phyloP scores from a whole-genome alignment of 1,140 invertebrate species.

The Drosophila biarmipes region DNA sequence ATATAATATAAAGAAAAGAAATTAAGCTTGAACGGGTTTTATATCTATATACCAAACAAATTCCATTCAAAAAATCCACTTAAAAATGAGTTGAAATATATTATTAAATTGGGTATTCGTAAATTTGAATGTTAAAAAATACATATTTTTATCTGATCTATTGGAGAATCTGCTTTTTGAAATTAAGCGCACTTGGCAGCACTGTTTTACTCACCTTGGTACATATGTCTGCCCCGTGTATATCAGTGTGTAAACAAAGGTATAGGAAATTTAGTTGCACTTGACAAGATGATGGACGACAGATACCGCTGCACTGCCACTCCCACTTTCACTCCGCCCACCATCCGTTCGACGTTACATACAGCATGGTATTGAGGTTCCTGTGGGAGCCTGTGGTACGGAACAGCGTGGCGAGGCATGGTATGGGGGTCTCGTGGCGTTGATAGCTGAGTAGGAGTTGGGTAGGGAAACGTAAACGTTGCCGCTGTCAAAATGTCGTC shows the following conservation, averaged over 20 bases:
- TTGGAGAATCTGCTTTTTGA: background rate
- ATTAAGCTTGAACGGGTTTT: no score
- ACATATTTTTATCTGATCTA: no score
- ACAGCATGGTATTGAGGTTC: background rate
- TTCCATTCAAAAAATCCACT: no score
- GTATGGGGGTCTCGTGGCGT: background rate
- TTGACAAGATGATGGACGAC: conserved; percentile 76
- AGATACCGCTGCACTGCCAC: conserved; percentile 60
- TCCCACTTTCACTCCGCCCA: background rate
- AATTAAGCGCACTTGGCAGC: background rate
- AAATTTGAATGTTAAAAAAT: no score
- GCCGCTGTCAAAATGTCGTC: conserved; percentile 80
- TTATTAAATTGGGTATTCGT: no score
- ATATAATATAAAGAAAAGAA: no score
- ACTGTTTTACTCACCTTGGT: background rate
- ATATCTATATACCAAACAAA: no score
- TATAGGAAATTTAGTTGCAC: conserved; percentile 65
- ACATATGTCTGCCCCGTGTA: background rate
- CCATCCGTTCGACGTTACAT: background rate
- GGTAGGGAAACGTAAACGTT: conserved; percentile 40
- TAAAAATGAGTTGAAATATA: no score
- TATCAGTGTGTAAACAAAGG: conserved; percentile 35
- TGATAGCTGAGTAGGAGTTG: background rate
- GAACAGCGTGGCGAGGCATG: background rate
- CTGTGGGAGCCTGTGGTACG: background rate